Conservation (phyloP, 2,888 invertebrate genomes). For the Trachelus troglodyta region DNA sequence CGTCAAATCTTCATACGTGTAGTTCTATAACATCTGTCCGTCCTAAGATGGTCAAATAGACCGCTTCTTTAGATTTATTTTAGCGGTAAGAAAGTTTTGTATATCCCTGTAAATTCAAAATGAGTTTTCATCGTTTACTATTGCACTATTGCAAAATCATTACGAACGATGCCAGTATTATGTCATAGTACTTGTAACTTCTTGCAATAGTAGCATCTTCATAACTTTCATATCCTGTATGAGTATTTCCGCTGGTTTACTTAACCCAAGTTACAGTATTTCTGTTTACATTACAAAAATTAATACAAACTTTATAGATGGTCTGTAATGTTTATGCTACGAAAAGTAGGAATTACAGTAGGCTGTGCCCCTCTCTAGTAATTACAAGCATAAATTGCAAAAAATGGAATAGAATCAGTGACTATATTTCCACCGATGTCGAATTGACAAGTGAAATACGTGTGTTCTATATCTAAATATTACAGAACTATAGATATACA, state of each 20-base stretch:
- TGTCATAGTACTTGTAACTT: background rate
- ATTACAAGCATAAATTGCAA: background rate
- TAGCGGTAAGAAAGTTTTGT: slow-evolving; percentile 2
- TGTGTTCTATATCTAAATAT: background rate
- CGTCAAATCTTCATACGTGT: background rate
- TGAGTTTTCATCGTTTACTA: background rate
- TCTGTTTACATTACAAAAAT: background rate
- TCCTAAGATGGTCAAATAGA: background rate
- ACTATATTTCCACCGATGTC: background rate
- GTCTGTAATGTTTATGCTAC: background rate
- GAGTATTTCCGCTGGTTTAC: background rate
- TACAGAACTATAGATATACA: background rate
- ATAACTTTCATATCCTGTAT: no score
- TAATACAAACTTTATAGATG: background rate
- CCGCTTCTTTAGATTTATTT: slow-evolving; percentile 7
- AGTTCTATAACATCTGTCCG: slow-evolving; percentile 1
- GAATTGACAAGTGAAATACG: background rate
- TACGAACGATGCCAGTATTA: background rate
- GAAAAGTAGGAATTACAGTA: background rate
- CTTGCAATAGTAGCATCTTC: no score
- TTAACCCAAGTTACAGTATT: background rate
- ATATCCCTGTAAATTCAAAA: background rate
- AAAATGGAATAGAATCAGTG: background rate
- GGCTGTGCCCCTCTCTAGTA: background rate
- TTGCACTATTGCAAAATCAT: background rate